Evolutionary conservation across 1,140 invertebrate genomes (phyloP), one percentile per base, ranked within the genome.

Genomic region (Neelides sp.): DNA sequence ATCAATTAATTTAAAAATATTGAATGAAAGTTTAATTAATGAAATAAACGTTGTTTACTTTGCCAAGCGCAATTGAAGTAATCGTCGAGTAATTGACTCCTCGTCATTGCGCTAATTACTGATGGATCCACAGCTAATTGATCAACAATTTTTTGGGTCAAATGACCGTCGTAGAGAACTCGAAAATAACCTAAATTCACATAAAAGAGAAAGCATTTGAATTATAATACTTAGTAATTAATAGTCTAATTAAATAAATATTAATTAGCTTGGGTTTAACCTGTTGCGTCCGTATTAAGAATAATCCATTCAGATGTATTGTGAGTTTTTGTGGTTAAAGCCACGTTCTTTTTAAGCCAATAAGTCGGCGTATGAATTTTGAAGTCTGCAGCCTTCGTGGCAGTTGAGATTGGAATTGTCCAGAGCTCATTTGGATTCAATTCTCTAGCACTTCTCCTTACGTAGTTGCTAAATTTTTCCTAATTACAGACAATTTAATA

Each of bases 341-440:
- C 64, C 30, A 73, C 63, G 1, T 66, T 59, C 50, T 59, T 61
- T 42, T 74, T 73, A 58, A 89, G 70, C 85, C 86, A 91, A 0
- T 77, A 58, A 20, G 71, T 72, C 0, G 83, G 79, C 26, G 70
- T 71, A 1, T 83, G 83, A n/a, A 70, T 71, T 13, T 70, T 66
- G 58, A 85, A 83, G 2, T 73, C 65, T 42, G 75, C 70, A 1
- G 66, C 64, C 30, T 74, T 74, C 0, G 76, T 78, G 0, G 83
- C 82, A 55, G 78, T 83, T 0, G 83, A 86, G 1, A 92, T 73
- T 0, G 87, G 87, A 35, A 92, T 76, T 77, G 82, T 85, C 85
- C 85, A 89, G 1, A 58, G 77, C 60, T 58, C 53, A n/a, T 35
- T 36, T 27, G n/a, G 7, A 48, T 42, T 13, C 19, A 34, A 48